These are phyloP conservation scores for Fabriciana adippe DNA, from an alignment of 2,888 invertebrate genomes.

Conservation along the genomic window DNA sequence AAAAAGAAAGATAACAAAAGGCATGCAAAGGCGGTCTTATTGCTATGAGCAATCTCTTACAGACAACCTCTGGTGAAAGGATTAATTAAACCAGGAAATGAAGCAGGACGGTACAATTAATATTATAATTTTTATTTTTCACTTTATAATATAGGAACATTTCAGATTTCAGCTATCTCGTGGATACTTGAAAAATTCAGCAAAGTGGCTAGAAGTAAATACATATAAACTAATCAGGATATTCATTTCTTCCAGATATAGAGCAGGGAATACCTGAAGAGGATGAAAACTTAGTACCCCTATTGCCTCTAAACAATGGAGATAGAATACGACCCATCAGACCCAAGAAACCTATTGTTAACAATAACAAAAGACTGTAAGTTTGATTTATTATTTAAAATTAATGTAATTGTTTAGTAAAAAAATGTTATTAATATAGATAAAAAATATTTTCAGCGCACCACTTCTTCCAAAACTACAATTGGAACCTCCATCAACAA, in stretches of 20 bases:
- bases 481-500: conserved; percentile 55
- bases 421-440: not conserved
- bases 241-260: conserved; percentile 19
- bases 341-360: conserved; percentile 14
- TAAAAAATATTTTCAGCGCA: conserved; percentile 13
- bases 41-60: no score
- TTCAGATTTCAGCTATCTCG: no score
- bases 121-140: no score
- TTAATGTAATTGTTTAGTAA: not conserved
- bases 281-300: conserved; percentile 27
- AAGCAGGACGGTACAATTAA: no score
- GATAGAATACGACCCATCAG: conserved; percentile 12
- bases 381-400: not conserved
- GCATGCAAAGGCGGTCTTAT: no score
- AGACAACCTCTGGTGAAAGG: no score
- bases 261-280: conserved; percentile 32
- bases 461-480: conserved; percentile 34
- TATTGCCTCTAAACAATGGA: conserved; percentile 18
- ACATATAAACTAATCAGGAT: no score
- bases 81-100: no score
- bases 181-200: no score
- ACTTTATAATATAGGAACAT: no score
- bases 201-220: no score
- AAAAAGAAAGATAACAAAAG: no score
- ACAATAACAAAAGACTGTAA: conserved; percentile 24